Conservation (phyloP, 2,113 vertebrate species). For the Hyaena hyaena region DNA sequence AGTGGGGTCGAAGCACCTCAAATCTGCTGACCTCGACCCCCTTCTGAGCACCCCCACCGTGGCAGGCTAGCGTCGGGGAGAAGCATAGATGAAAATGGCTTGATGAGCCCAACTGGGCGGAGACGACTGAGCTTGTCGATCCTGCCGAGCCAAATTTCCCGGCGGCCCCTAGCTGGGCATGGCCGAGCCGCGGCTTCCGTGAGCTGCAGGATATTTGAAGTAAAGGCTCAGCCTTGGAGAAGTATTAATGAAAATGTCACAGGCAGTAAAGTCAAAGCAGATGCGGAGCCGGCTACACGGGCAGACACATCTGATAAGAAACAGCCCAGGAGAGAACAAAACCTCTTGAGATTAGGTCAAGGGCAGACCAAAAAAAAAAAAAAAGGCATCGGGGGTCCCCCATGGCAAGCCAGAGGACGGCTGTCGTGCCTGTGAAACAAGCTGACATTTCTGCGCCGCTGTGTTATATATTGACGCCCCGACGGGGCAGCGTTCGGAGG, state of each 20-base stretch:
- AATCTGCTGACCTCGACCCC: background rate
- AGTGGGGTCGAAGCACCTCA: background rate
- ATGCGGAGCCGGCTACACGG: slow-evolving; percentile 44
- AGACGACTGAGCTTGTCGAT: background rate
- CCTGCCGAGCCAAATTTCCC: background rate
- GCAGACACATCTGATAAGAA: slow-evolving; percentile 68
- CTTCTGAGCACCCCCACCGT: background rate
- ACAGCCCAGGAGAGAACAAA: slow-evolving; percentile 68
- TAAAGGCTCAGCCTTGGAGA: slow-evolving; percentile 65
- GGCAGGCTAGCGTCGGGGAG: background rate
- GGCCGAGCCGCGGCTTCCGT: slow-evolving; percentile 43
- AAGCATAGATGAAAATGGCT: background rate
- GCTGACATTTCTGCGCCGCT: slow-evolving; percentile 66
- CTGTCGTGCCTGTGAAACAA: background rate
- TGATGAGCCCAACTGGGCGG: background rate
- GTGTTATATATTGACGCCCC: slow-evolving; percentile 75
- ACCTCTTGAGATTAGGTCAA: slow-evolving; percentile 74
- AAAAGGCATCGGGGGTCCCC: background rate
- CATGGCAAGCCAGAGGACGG: slow-evolving; percentile 34
- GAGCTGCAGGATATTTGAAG: slow-evolving; percentile 59
- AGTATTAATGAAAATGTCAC: slow-evolving; percentile 78
- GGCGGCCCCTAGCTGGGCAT: slow-evolving; percentile 44
- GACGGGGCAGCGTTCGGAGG: slow-evolving; percentile 78
- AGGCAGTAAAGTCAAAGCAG: slow-evolving; percentile 74
- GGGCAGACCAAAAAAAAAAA: slow-evolving; percentile 46